phyloP scores from a whole-genome alignment of 30 jellyfish, hydroid and myxozoan species.

The Mastigias papua region DNA sequence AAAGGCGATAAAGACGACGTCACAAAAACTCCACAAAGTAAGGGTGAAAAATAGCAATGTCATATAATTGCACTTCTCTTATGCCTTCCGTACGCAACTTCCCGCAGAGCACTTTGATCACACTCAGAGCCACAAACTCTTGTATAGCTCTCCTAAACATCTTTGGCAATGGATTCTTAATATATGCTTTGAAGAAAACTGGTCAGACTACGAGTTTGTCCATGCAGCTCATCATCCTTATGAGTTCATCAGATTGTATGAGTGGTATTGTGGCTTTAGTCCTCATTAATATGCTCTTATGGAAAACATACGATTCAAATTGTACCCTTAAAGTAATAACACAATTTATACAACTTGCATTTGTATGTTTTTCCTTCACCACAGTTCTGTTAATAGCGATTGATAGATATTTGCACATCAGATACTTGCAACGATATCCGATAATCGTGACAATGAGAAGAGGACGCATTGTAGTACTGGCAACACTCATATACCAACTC shows the following conservation, averaged over 20 bases:
- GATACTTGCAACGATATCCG: slow-evolving; percentile 3
- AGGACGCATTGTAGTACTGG: neutral
- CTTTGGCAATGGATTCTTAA: slow-evolving; percentile 7
- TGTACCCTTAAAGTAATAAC: slow-evolving; percentile 4
- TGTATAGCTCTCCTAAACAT: slow-evolving; percentile 11
- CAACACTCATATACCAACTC: neutral
- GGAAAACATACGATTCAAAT: neutral
- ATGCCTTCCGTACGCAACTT: neutral
- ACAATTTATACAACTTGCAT: slow-evolving; percentile 1
- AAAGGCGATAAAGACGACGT: no score
- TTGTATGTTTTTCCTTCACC: neutral
- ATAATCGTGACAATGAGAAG: slow-evolving; percentile 12
- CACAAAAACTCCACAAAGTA: no score
- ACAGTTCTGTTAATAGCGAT: slow-evolving; percentile 8
- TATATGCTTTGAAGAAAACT: slow-evolving; percentile 27
- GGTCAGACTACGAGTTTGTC: slow-evolving; percentile 21
- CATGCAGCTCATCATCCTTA: slow-evolving; percentile 6
- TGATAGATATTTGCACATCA: slow-evolving; percentile 50
- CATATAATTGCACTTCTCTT: neutral
- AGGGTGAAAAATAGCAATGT: neutral
- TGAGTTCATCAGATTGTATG: slow-evolving; percentile 24
- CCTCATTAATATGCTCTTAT: neutral
- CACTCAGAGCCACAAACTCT: neutral
- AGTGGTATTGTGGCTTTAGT: slow-evolving; percentile 8
- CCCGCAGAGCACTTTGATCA: neutral